Evolutionary conservation across 2,888 invertebrate species (phyloP).

Genomic region (Eristalis intricaria): DNA sequence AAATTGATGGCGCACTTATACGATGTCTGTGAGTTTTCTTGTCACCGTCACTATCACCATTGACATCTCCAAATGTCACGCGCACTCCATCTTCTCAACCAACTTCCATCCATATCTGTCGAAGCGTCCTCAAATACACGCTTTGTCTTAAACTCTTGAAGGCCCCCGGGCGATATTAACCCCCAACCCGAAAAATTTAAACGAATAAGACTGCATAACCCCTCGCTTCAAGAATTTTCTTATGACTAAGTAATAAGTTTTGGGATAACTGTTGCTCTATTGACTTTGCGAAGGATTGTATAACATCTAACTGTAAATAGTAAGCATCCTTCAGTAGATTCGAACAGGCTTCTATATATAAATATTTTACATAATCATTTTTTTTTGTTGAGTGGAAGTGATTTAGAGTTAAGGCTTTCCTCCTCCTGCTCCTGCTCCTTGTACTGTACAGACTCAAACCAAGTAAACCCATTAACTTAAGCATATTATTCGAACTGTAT

Average conservation of each 20-base stretch:
- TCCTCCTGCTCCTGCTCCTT: conserved; percentile 13
- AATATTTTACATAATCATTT: not conserved
- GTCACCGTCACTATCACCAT: no score
- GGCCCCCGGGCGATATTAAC: not conserved
- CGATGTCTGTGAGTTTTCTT: no score
- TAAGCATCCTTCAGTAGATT: conserved; percentile 38
- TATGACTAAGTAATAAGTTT: conserved; percentile 14
- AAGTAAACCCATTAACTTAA: conserved; percentile 63
- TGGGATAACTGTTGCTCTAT: conserved; percentile 7
- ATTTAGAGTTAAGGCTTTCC: conserved; percentile 33
- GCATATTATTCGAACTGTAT: conserved; percentile 31
- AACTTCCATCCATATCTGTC: not conserved
- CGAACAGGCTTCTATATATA: not conserved
- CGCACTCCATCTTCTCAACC: not conserved
- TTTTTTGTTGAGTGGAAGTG: conserved; percentile 15
- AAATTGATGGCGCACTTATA: no score
- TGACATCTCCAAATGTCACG: no score
- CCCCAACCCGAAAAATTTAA: not conserved
- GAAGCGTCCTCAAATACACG: not conserved
- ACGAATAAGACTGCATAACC: conserved; percentile 45
- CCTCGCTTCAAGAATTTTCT: conserved; percentile 27
- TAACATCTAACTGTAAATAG: conserved; percentile 43
- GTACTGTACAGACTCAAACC: conserved; percentile 53
- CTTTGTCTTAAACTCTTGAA: conserved; percentile 12
- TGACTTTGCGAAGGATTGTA: conserved; percentile 22